phyloP scores from a whole-genome alignment of 2,797 vertebrate species.

The Anguilla anguilla region DNA sequence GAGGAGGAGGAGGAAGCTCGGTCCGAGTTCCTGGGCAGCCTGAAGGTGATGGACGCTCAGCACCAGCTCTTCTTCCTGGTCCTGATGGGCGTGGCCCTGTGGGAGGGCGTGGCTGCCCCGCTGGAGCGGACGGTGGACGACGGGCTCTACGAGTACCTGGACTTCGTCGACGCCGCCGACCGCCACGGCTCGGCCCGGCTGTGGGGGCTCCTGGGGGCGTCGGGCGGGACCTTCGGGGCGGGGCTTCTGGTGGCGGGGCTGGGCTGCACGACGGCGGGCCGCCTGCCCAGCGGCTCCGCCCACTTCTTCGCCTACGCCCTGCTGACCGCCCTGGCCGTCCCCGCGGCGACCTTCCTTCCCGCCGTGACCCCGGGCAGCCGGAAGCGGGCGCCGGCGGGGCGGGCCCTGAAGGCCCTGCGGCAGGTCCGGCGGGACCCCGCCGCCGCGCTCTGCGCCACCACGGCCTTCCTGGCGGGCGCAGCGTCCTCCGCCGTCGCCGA shows the following conservation, averaged over 20 bases:
- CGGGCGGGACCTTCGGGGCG: slow-evolving; percentile 66
- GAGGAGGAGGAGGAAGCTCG: not conserved
- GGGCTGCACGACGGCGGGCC: slow-evolving; percentile 60
- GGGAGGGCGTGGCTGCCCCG: slow-evolving; percentile 74
- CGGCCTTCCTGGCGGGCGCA: slow-evolving; percentile 67
- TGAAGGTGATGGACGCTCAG: slow-evolving; percentile 66
- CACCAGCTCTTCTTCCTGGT: slow-evolving; percentile 77
- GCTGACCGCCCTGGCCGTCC: slow-evolving; percentile 57
- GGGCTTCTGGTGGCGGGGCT: slow-evolving; percentile 74
- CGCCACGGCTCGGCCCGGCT: slow-evolving; percentile 63
- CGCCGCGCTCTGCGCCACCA: slow-evolving; percentile 71
- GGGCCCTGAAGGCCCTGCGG: slow-evolving; percentile 71
- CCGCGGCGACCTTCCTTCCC: slow-evolving; percentile 70
- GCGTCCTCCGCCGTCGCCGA: slow-evolving; percentile 68
- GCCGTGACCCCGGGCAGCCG: slow-evolving; percentile 64
- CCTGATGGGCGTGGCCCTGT: slow-evolving; percentile 69
- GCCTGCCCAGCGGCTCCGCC: slow-evolving; percentile 48
- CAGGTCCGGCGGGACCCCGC: slow-evolving; percentile 69
- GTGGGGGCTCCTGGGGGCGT: slow-evolving; percentile 76
- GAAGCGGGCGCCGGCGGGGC: slow-evolving; percentile 56
- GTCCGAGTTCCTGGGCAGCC: slow-evolving; percentile 59
- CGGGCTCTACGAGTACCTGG: slow-evolving; percentile 84
- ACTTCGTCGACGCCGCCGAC: slow-evolving; percentile 83
- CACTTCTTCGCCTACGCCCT: slow-evolving; percentile 78
- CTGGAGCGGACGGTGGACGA: slow-evolving; percentile 80